These are phyloP conservation scores for Podabrus alpinus DNA, from an alignment of 2,888 invertebrate species.

Conservation along the genomic window DNA sequence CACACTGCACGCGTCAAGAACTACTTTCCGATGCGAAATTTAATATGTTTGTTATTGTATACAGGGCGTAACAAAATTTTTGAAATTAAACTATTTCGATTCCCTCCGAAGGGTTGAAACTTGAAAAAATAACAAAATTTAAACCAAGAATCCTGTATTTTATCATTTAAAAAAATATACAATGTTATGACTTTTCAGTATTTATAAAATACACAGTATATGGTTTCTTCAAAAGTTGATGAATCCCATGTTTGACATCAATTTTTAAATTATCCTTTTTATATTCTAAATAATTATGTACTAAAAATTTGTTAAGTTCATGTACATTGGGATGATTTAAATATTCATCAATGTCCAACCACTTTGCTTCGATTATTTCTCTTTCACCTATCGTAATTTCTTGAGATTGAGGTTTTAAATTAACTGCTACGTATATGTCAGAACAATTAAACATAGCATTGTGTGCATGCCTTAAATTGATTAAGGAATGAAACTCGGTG, in stretches of 20 bases:
- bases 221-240: slow-evolving; percentile 57
- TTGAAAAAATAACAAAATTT: background rate
- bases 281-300: slow-evolving; percentile 69
- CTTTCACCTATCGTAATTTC: slow-evolving; percentile 70
- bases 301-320: slow-evolving; percentile 70
- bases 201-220: slow-evolving; percentile 50
- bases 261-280: slow-evolving; percentile 65
- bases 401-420: slow-evolving; percentile 67
- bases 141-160: background rate
- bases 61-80: background rate
- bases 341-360: slow-evolving; percentile 82
- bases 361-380: slow-evolving; percentile 78
- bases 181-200: background rate
- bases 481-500: slow-evolving; percentile 73
- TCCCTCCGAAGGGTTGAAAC: background rate
- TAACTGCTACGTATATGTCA: slow-evolving; percentile 82
- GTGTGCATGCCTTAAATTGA: slow-evolving; percentile 80
- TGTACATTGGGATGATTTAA: slow-evolving; percentile 72
- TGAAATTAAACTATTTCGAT: too few species aligned
- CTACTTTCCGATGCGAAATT: background rate
- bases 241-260: slow-evolving; percentile 59
- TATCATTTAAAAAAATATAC: background rate
- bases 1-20: background rate
- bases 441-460: slow-evolving; percentile 78
- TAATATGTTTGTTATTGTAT: background rate